Conservation (phyloP, 1,140 invertebrate genomes). For the Olivierus martensii region DNA sequence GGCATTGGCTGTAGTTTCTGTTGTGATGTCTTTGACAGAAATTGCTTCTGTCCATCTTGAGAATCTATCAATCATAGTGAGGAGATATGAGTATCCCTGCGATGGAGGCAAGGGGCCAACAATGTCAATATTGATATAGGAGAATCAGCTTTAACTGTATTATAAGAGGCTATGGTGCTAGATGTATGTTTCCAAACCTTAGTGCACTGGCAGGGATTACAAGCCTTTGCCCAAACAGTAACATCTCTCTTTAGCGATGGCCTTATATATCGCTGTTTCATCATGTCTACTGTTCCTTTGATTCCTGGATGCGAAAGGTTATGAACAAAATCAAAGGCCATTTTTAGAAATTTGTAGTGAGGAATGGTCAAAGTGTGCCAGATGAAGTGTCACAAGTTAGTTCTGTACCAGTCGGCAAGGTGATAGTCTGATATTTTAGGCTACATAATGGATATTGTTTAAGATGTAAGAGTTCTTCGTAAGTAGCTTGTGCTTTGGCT, state of each 20-base stretch:
- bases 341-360: slow-evolving; percentile 3
- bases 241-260: not conserved
- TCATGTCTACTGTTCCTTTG: not conserved
- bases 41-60: slow-evolving; percentile 33
- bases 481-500: slow-evolving; percentile 4
- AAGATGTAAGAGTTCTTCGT: slow-evolving; percentile 1
- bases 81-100: slow-evolving; percentile 25
- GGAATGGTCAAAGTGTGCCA: not conserved
- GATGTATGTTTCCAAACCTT: slow-evolving; percentile 11
- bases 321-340: slow-evolving; percentile 1
- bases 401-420: not conserved
- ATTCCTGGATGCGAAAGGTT: slow-evolving; percentile 5
- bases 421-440: not conserved
- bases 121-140: slow-evolving; percentile 36
- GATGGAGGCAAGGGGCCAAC: slow-evolving; percentile 31
- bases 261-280: slow-evolving; percentile 6
- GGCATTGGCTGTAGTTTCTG: slow-evolving; percentile 25
- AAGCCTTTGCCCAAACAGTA: not conserved
- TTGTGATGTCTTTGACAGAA: slow-evolving; percentile 27
- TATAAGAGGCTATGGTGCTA: slow-evolving; percentile 4
- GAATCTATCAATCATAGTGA: slow-evolving; percentile 34
- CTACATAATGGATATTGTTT: too few relatives aligned
- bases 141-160: slow-evolving; percentile 20
- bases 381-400: slow-evolving; percentile 2
- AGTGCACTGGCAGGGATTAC: slow-evolving; percentile 8